phyloP scores from a whole-genome alignment of 2,797 vertebrate genomes.

The Echeneis naucrates region DNA sequence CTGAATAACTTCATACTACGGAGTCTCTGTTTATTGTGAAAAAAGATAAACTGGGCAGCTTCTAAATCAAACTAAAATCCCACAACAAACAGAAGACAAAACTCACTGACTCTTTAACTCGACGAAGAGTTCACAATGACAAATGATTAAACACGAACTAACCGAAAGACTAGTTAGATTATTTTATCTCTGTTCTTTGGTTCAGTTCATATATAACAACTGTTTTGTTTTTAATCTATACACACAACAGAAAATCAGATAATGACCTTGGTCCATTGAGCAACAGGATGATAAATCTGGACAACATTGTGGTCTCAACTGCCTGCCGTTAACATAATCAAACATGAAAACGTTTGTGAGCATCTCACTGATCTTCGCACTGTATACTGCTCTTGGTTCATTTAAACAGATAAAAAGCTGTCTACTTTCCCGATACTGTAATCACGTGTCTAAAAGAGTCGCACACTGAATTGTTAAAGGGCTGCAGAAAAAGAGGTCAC shows the following conservation, averaged over 20 bases:
- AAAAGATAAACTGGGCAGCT: neutral
- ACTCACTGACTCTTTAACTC: constrained; percentile 6
- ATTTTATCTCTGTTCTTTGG: constrained; percentile 5
- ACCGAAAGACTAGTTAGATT: constrained; percentile 1
- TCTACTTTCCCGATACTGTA: constrained; percentile 12
- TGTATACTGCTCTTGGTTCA: neutral
- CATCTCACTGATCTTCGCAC: neutral
- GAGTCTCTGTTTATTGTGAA: too few species aligned
- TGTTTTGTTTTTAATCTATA: constrained; percentile 3
- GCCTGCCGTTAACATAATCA: constrained; percentile 11
- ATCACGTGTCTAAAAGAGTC: constrained; percentile 39
- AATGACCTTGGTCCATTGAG: constrained; percentile 18
- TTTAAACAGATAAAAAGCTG: constrained; percentile 7
- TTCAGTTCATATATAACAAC: constrained; percentile 23
- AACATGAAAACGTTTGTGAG: constrained; percentile 18
- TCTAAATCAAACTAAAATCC: neutral
- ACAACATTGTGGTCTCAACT: neutral
- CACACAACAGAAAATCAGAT: constrained; percentile 31
- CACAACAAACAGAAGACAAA: constrained; percentile 3
- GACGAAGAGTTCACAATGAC: constrained; percentile 19
- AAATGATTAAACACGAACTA: constrained; percentile 21
- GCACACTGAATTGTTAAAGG: constrained; percentile 12
- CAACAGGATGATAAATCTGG: constrained; percentile 9
- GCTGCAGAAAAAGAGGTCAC: constrained; percentile 63
- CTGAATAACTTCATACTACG: too few species aligned